Evolutionary conservation across 1,140 invertebrate genomes (phyloP).

Genomic region (Tetranychus urticae): DNA sequence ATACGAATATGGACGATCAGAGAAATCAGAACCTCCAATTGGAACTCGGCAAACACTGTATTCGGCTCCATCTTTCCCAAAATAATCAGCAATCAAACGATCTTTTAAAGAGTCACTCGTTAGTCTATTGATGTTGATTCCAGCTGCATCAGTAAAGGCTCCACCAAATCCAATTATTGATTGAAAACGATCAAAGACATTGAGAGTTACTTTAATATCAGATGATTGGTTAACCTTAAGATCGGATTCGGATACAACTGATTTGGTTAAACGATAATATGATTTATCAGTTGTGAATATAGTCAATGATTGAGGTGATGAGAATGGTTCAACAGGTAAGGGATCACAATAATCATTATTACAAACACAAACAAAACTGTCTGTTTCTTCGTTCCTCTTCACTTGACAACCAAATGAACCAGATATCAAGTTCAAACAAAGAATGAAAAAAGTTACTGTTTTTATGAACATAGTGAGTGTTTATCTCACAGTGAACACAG

Average conservation of each 20-base stretch:
- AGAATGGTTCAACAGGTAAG: not conserved
- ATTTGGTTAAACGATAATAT: not conserved
- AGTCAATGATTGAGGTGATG: not conserved
- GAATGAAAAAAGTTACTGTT: too few relatives aligned
- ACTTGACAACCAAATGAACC: too few relatives aligned
- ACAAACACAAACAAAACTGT: not conserved
- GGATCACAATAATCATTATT: not conserved
- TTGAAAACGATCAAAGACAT: not conserved
- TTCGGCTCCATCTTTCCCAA: slow-evolving; percentile 17
- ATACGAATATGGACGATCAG: slow-evolving; percentile 37
- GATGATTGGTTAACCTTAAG: not conserved
- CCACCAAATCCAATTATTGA: slow-evolving; percentile 51
- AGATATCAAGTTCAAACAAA: too few relatives aligned
- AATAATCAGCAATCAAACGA: slow-evolving; percentile 16
- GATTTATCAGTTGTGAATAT: not conserved
- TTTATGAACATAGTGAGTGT: too few relatives aligned
- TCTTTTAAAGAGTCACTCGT: slow-evolving; percentile 25
- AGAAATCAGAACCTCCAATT: slow-evolving; percentile 61
- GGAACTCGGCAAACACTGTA: slow-evolving; percentile 32
- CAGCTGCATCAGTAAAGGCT: slow-evolving; percentile 59
- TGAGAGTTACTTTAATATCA: not conserved
- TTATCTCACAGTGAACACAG: too few relatives aligned
- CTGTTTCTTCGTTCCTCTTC: too few relatives aligned
- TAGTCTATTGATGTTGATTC: slow-evolving; percentile 43
- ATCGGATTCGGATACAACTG: not conserved